Evolutionary conservation across 2,888 invertebrate species (phyloP).

Genomic region (Drosophila maculinotata): DNA sequence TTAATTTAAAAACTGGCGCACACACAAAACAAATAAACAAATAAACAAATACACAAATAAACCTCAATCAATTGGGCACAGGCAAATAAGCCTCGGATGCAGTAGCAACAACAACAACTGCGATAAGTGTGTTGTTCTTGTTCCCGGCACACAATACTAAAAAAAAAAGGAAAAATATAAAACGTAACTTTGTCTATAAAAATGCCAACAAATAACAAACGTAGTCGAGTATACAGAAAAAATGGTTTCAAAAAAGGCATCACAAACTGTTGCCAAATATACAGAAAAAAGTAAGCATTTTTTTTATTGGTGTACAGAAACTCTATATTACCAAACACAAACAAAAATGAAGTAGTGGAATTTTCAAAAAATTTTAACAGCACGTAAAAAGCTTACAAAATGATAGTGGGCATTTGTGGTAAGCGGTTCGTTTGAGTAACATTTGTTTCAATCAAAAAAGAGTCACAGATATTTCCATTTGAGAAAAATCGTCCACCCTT

Average conservation of each 20-base stretch:
- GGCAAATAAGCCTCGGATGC: conserved; percentile 66
- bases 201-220: conserved; percentile 44
- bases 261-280: neutral
- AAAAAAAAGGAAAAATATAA: conserved; percentile 33
- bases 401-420: conserved; percentile 2
- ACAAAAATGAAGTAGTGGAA: neutral
- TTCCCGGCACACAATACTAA: neutral
- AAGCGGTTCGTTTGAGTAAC: conserved; percentile 1
- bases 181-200: conserved; percentile 52
- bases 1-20: conserved; percentile 68
- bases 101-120: conserved; percentile 36
- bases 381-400: neutral
- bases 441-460: no score
- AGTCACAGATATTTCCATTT: neutral
- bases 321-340: neutral
- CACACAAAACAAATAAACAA: conserved; percentile 29
- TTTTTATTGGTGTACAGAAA: neutral
- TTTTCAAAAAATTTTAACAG: neutral
- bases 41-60: conserved; percentile 50
- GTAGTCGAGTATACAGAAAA: conserved; percentile 12
- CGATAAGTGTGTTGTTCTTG: conserved; percentile 1
- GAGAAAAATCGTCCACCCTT: neutral
- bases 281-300: neutral
- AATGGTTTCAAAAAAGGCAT: neutral
- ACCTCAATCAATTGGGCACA: conserved; percentile 76